A percentile compares a stretch with the other conserved stretches of the same genome.
These are phyloP conservation scores for Iselma pallidipennis DNA, from an alignment of 2,888 invertebrate genomes.

Conservation along the genomic window DNA sequence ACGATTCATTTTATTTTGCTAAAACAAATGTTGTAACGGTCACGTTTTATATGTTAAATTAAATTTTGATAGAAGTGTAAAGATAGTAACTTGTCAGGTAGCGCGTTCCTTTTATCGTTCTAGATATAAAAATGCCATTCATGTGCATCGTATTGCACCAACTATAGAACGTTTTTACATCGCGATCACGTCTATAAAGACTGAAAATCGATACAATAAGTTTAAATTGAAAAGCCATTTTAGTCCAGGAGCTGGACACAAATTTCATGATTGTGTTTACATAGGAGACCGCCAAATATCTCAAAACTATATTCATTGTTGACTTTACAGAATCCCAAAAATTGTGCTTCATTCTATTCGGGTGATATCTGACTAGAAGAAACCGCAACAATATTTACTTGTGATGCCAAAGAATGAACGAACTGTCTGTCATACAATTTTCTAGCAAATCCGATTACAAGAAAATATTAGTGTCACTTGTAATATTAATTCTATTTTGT, in stretches of 20 bases:
- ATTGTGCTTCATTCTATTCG: too few species aligned
- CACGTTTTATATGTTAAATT: constrained; percentile 1
- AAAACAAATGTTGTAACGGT: not conserved
- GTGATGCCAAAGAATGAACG: too few species aligned
- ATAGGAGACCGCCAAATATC: too few species aligned
- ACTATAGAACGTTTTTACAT: not conserved
- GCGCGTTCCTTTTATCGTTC: not conserved
- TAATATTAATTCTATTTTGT: not conserved
- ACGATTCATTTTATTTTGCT: not conserved
- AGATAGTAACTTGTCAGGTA: not conserved
- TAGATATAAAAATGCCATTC: not conserved
- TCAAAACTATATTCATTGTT: too few species aligned
- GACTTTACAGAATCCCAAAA: too few species aligned
- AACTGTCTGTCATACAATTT: not conserved
- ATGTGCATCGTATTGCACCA: constrained; percentile 8
- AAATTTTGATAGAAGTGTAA: not conserved
- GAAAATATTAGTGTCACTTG: not conserved
- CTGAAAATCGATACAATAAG: not conserved
- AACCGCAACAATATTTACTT: too few species aligned
- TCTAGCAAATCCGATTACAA: not conserved
- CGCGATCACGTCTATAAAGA: not conserved
- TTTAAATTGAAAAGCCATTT: not conserved
- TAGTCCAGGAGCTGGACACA: too few species aligned
- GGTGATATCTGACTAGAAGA: too few species aligned
- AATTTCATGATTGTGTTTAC: too few species aligned